phyloP scores from a whole-genome alignment of 2,113 vertebrate species.

The Macquaria ambigua region DNA sequence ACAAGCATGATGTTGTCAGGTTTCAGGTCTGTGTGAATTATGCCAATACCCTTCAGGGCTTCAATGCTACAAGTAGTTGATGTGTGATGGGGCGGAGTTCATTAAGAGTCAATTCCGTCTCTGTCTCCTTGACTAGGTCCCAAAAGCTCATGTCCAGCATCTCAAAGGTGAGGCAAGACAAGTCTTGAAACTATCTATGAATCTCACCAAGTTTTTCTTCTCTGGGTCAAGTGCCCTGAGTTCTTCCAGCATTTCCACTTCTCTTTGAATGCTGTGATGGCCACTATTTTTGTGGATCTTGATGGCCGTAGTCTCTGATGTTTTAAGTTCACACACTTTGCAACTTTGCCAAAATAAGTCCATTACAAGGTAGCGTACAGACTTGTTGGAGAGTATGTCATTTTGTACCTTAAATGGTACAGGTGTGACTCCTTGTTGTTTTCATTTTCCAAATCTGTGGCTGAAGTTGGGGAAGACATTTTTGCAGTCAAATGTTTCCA shows the following conservation, averaged over 20 bases:
- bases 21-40: conserved; percentile 7
- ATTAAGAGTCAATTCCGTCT: background rate
- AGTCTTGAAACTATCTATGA: background rate
- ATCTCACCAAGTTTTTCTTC: background rate
- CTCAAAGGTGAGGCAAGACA: background rate
- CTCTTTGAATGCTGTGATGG: background rate
- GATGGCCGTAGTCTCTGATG: background rate
- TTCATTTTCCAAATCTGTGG: too few species aligned
- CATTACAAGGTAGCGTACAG: background rate
- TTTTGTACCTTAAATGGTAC: too few species aligned
- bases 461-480: too few species aligned
- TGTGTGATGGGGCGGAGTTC: background rate
- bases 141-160: background rate
- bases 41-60: background rate
- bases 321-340: background rate
- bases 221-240: background rate
- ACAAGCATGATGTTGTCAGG: conserved; percentile 23
- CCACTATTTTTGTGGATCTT: background rate
- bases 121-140: background rate
- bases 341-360: background rate
- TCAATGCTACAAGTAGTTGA: background rate
- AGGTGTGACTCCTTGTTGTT: too few species aligned
- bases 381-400: too few species aligned
- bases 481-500: too few species aligned
- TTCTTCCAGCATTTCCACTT: background rate